Evolutionary conservation across 2,797 vertebrate species (phyloP).

Genomic region (Chrosomus eos): DNA sequence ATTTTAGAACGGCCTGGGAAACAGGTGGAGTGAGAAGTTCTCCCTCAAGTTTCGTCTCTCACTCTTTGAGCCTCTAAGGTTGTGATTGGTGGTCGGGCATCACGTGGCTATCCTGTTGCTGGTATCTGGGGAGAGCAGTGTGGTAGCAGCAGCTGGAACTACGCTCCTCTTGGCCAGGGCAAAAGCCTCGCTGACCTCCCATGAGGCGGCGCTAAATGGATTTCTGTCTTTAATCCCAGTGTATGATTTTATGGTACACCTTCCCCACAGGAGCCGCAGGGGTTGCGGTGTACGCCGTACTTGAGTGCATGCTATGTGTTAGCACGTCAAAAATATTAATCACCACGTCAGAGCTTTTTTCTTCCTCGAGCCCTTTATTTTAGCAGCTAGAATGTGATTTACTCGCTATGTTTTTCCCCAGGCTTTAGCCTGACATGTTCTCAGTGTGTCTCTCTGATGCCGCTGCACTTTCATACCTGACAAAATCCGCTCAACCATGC

Average conservation of each 20-base stretch:
- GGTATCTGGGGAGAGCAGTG: constrained; percentile 60
- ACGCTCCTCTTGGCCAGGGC: constrained; percentile 40
- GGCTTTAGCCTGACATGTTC: constrained; percentile 42
- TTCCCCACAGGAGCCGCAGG: constrained; percentile 35
- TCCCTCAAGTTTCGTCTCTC: constrained; percentile 48
- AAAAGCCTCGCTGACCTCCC: constrained; percentile 77
- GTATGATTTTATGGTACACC: constrained; percentile 49
- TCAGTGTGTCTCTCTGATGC: constrained; percentile 9
- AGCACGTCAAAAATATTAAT: constrained; percentile 59
- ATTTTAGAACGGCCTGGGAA: constrained; percentile 23
- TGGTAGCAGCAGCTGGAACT: constrained; percentile 46
- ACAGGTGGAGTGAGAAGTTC: constrained; percentile 21
- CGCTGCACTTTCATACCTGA: constrained; percentile 57
- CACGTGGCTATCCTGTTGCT: constrained; percentile 52
- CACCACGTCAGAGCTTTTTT: constrained; percentile 17
- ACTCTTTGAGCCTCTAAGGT: neutral
- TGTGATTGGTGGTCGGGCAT: constrained; percentile 54
- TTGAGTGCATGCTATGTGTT: constrained; percentile 41
- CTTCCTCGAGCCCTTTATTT: constrained; percentile 40
- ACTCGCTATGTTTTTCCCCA: constrained; percentile 38
- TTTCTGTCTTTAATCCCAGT: constrained; percentile 78
- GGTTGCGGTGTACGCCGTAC: neutral
- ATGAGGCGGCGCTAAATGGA: constrained; percentile 70
- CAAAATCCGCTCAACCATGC: constrained; percentile 57
- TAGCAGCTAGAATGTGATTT: constrained; percentile 41